Evolutionary conservation across 2,113 vertebrate genomes (phyloP), one percentile per base, ranked within the genome.

Genomic region (Apodemus speciosus): DNA sequence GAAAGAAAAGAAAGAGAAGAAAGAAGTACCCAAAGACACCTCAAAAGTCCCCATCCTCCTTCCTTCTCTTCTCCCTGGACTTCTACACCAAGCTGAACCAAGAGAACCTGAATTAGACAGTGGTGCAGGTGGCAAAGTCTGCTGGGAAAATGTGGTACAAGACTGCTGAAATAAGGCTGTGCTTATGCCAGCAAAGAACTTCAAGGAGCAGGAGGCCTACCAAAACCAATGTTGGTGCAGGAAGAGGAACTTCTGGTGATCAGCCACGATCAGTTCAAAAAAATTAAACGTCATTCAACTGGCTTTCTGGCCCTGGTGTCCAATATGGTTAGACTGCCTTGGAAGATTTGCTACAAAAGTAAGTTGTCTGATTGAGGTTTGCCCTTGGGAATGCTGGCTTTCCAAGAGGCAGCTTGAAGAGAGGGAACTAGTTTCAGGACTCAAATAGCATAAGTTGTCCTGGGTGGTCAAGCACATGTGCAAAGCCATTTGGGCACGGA

Each of bases 41-140:
- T 0, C 21, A 60, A 1, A 38, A 51, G 51, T 92, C 96, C 0
- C 96, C 97, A 0, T 93, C 98, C 0, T 90, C 98, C 21, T 98
- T 98, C 88, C 81, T 98, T 0, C 97, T 98, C 77, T 98, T 98
- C 95, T 97, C 97, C 96, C 84, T 92, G 7, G 53, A 96, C 5
- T 88, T 97, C 20, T 98, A 97, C 0, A 0, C 91, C 0, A 16
- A 75, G n/a, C 58, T 98, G 10, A 95, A 69, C 95, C 68, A 20
- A 3, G 83, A 93, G 18, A 96, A 98, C 0, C 98, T 97, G 0
- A 15, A 0, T 58, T 97, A 97, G 98, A 84, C 96, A 0, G 95
- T 21, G 0, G 84, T 95, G 4, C 15, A 97, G 53, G 96, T 86
- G 6, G 97, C 62, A 9, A 96, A 92, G 76, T 76, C 56, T 3